Evolutionary conservation across 2,888 invertebrate species (phyloP), one percentile per base, ranked within the genome.

Genomic region (Chymomyza procnemis): DNA sequence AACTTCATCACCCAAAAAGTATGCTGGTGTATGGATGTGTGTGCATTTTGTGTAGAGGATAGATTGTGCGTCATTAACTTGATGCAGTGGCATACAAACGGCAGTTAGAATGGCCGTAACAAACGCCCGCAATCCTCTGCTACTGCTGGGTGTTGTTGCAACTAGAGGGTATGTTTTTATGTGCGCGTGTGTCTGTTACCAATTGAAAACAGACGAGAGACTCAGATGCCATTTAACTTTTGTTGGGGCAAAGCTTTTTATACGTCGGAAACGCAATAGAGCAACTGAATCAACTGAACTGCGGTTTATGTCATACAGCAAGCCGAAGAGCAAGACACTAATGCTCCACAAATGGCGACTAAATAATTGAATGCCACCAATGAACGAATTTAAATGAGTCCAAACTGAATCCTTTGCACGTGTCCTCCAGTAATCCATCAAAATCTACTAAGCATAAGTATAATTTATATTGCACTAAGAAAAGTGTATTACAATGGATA

Each of bases 11-110:
- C 55, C 70, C 61, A 62, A 48, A 12, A 55, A 55, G 62, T 65
- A 48, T 61, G 18, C 47, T 41, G 66, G 58, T 68, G 67, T 68
- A 63, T 58, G 50, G 66, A 46, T 57, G 63, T 58, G 52, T 66
- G 58, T 66, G 22, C 6, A 41, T 54, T 66, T 61, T 63, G 60
- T 61, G 64, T 64, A 64, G 62, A 72, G 65, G 74, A 71, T 78
- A 73, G 81, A 83, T 86, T 84, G 84, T 73, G 66, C 67, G 81
- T 74, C 87, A 86, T 83, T 84, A 84, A 84, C 72, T 75, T 70
- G 74, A 75, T 75, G 75, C 86, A 72, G 54, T 66, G 56, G 61
- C 50, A 61, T 60, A 69, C 70, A 65, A 48, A 65, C 64, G 57
- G 61, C 73, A 69, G 69, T 69, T 69, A 73, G 74, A 60, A 73